Base-by-base conservation (phyloP, 2,113 vertebrate species). In the Piaya cayana region DNA sequence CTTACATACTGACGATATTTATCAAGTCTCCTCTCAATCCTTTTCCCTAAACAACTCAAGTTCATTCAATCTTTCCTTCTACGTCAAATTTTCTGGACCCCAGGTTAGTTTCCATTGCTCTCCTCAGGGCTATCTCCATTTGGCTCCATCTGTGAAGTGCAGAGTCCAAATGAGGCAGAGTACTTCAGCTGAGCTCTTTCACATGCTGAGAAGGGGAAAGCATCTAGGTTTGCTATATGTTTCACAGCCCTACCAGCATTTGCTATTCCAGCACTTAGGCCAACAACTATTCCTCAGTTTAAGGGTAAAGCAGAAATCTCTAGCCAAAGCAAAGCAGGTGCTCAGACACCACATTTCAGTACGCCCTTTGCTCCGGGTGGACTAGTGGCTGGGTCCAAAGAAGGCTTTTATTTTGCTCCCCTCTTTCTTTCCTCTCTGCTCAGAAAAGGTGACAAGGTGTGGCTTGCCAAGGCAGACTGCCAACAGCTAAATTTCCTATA, bases 401-500 rank as follows among this genome's bases (percentile, higher is more conserved):
- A 62, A 62, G 25, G 70, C n/a, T 86, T n/a, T 76, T 84, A 45
- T 4, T 82, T 69, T 83, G 19, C n/a, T 90, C 53, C 50, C 45
- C 9, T 89, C 64, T 60, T 71, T 81, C 68, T 72, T 86, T 62
- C 47, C 67, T 71, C 36, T 76, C 74, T 64, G 36, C 53, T 87
- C 65, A 39, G 82, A 72, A 82, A 58, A 88, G 88, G 79, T 88
- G 88, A 69, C 67, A 72, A 94, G 70, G 93, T 92, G 90, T 82
- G 85, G 67, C 75, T 90, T 93, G 82, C 67, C 63, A 69, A 90
- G 85, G 88, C 93, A 80, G 79, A 15, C 62, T 92, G 95, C 95
- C 95, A 94, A 5, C 65, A 69, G 45, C 85, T 90, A 72, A 76
- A 58, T 93, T 88, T 96, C 90, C 90, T 94, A 74, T 77, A 62